Percentiles rank a stretch among this genome's conserved stretches.
These are phyloP conservation scores for Piaya cayana DNA, from an alignment of 2,113 vertebrate genomes.

Conservation along the genomic window DNA sequence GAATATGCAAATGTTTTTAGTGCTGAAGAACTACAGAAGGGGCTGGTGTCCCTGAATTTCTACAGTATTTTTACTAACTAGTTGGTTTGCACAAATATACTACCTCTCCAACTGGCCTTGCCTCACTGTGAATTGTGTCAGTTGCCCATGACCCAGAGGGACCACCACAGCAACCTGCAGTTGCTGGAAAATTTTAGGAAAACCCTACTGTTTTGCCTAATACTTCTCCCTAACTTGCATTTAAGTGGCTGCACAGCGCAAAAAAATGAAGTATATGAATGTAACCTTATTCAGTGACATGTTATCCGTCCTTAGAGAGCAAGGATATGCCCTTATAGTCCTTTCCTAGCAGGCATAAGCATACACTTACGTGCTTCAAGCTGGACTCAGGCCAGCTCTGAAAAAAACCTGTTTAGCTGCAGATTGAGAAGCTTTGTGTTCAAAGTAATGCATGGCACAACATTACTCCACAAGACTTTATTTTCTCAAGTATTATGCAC, in stretches of 20 bases:
- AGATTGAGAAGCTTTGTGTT: neutral
- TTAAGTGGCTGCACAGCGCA: neutral
- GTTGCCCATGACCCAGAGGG: neutral
- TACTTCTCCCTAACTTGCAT: neutral
- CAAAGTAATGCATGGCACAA: neutral
- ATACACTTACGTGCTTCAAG: neutral
- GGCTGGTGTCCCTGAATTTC: neutral
- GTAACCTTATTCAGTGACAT: neutral
- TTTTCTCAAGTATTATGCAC: neutral
- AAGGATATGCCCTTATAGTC: neutral
- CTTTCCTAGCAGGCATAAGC: neutral
- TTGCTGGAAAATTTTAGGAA: neutral
- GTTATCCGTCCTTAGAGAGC: neutral
- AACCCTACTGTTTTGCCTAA: rapidly evolving
- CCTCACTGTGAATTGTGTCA: neutral
- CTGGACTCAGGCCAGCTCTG: neutral
- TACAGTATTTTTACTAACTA: neutral
- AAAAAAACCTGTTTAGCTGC: neutral
- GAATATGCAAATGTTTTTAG: neutral
- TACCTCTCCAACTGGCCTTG: neutral
- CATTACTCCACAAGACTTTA: neutral
- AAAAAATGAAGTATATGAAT: neutral
- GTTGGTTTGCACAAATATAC: neutral
- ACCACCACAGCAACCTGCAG: neutral
- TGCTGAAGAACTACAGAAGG: neutral